phyloP scores from a whole-genome alignment of 2,888 invertebrate genomes.

The Oscheius sp. region DNA sequence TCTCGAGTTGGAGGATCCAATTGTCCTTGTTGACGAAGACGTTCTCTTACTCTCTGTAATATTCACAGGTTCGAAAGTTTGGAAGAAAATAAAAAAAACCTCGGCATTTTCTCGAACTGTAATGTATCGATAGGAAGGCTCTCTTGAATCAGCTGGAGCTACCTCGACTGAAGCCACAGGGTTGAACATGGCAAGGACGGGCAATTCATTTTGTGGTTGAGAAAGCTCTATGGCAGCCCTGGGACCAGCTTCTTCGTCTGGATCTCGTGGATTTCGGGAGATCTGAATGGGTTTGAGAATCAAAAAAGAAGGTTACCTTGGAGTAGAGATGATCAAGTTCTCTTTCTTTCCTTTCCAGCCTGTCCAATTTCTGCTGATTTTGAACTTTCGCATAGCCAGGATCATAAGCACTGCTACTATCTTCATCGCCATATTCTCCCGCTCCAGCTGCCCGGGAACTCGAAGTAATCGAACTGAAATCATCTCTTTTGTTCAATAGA shows the following conservation, averaged over 20 bases:
- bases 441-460: conserved; percentile 36
- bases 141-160: conserved; percentile 44
- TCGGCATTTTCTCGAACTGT: conserved; percentile 62
- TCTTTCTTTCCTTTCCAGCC: conserved; percentile 40
- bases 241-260: conserved; percentile 12
- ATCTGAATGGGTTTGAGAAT: not conserved
- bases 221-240: not conserved
- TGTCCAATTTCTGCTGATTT: conserved; percentile 20
- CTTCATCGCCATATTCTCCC: conserved; percentile 41
- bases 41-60: conserved; percentile 60
- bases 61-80: not conserved
- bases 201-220: not conserved
- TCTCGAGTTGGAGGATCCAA: conserved; percentile 52
- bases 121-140: conserved; percentile 67
- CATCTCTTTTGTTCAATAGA: not conserved
- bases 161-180: conserved; percentile 8
- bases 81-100: conserved; percentile 30
- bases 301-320: conserved; percentile 28
- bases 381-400: conserved; percentile 62
- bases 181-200: conserved; percentile 12
- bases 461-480: conserved; percentile 64
- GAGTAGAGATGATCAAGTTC: conserved; percentile 62
- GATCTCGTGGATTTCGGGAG: conserved; percentile 9
- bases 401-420: conserved; percentile 58
- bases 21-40: conserved; percentile 57